Evolutionary conservation across 2,797 vertebrate genomes (phyloP).

Genomic region (Pitangus sulphuratus): DNA sequence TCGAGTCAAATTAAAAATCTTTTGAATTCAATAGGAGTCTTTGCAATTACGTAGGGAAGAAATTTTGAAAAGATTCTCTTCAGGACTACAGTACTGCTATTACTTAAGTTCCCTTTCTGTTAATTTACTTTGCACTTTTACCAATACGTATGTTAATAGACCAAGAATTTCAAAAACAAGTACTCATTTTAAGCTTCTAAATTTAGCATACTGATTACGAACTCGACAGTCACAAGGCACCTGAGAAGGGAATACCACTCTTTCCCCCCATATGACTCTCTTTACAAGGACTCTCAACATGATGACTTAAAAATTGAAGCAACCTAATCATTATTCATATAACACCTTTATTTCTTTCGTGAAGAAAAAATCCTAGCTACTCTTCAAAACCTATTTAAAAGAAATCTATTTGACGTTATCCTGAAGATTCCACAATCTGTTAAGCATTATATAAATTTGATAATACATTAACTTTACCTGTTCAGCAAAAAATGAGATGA

Average conservation of each 20-base stretch:
- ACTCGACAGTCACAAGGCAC: not conserved
- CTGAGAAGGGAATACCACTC: not conserved
- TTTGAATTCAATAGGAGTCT: not conserved
- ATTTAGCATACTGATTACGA: not conserved
- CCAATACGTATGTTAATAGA: not conserved
- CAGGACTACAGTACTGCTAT: not conserved
- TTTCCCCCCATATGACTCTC: not conserved
- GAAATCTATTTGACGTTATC: not conserved
- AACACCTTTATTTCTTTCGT: not conserved
- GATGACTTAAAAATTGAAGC: not conserved
- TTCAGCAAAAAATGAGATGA: slow-evolving; percentile 97
- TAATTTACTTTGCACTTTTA: not conserved
- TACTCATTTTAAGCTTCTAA: not conserved
- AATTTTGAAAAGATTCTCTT: not conserved
- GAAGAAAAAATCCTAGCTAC: not conserved
- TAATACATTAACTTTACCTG: slow-evolving; percentile 83
- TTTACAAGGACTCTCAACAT: not conserved
- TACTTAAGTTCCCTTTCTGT: not conserved
- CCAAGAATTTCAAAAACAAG: not conserved
- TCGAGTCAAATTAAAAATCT: not conserved
- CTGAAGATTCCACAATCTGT: not conserved
- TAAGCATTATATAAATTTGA: not conserved
- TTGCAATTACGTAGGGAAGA: not conserved
- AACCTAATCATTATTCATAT: not conserved
- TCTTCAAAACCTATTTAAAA: not conserved